Conservation (phyloP, 1,140 invertebrate species). For the Camponotus pennsylvanicus region DNA sequence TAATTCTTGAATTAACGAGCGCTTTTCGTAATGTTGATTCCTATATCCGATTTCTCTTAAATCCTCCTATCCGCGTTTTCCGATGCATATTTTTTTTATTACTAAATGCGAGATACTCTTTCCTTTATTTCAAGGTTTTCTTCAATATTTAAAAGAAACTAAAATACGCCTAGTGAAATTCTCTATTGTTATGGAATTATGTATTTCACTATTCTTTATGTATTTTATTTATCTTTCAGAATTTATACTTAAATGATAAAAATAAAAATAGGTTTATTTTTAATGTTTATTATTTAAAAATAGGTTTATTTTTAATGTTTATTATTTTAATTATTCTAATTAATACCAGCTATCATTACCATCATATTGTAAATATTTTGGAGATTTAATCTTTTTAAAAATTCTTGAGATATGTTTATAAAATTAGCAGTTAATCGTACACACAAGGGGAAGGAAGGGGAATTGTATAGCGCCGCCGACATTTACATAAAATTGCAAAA, state of each 20-base stretch:
- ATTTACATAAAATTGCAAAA: conserved; percentile 22
- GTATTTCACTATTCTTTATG: neutral
- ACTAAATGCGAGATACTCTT: neutral
- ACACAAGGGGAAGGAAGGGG: neutral
- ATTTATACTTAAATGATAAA: neutral
- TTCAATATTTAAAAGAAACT: conserved; percentile 18
- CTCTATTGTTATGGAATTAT: neutral
- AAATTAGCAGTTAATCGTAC: conserved; percentile 3
- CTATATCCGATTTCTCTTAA: too few species aligned
- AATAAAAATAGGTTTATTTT: conserved; percentile 3
- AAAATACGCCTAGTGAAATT: neutral
- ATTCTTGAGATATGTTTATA: neutral
- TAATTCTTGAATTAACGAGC: conserved; percentile 3
- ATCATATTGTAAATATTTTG: conserved; percentile 3
- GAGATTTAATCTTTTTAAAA: neutral
- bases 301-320: conserved; percentile 5
- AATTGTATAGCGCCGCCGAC: conserved; percentile 17
- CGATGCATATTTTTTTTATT: neutral
- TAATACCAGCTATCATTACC: neutral
- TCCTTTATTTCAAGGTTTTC: neutral
- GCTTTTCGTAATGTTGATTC: conserved; percentile 22
- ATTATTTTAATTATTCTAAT: conserved; percentile 30
- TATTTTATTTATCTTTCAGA: neutral
- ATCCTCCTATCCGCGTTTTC: neutral
- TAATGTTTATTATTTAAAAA: neutral